Conservation (phyloP, 2,113 vertebrate species). For the Rousettus leschenaultii region DNA sequence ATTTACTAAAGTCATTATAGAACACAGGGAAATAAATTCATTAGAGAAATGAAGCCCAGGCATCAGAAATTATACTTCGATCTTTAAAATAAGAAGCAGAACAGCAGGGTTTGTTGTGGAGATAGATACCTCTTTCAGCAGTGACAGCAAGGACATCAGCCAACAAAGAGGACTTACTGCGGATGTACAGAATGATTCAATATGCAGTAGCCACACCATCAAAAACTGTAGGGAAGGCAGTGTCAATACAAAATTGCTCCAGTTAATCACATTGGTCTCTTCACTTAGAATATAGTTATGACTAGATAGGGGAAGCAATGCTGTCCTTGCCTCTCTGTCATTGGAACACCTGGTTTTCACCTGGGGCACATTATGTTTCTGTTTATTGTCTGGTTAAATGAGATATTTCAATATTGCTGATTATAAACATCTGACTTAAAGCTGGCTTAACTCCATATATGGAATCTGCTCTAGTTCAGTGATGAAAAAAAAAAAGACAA, state of each 20-base stretch:
- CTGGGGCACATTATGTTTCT: not conserved
- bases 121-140: not conserved
- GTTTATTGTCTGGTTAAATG: not conserved
- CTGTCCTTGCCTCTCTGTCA: not conserved
- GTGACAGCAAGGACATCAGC: not conserved
- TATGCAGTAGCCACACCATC: not conserved
- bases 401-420: not conserved
- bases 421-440: not conserved
- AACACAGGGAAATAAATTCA: not conserved
- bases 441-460: not conserved
- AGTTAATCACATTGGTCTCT: not conserved
- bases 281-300: not conserved
- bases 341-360: not conserved
- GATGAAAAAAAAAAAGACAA: not conserved
- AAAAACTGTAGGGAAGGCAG: not conserved
- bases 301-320: not conserved
- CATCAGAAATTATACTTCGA: not conserved
- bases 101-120: not conserved
- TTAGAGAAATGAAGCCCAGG: not conserved
- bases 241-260: not conserved
- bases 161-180: not conserved
- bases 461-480: not conserved
- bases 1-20: slow-evolving; percentile 36
- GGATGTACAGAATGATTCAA: not conserved
- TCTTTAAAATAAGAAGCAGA: not conserved